Evolutionary conservation across 2,797 vertebrate species (phyloP).

Genomic region (Ceryle rudis): DNA sequence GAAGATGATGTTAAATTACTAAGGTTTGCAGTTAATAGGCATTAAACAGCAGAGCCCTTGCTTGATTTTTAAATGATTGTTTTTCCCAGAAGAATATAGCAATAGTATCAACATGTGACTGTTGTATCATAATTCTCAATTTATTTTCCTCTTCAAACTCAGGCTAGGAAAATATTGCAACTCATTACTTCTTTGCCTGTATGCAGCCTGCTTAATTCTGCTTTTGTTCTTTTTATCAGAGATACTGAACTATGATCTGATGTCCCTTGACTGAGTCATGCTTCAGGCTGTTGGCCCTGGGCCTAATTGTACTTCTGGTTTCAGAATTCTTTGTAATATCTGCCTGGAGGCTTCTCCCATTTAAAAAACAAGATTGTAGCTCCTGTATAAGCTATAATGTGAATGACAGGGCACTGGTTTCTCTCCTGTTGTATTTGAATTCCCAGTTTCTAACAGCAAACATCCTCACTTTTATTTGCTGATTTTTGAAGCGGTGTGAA

Average conservation of each 20-base stretch:
- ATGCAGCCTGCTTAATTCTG: background rate
- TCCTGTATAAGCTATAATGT: background rate
- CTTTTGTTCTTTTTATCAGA: slow-evolving; percentile 26
- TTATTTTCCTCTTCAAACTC: background rate
- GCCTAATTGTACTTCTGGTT: slow-evolving; percentile 12
- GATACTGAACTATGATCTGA: background rate
- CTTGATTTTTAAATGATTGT: background rate
- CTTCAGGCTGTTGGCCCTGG: slow-evolving; percentile 17
- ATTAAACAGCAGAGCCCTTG: background rate
- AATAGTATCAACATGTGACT: background rate
- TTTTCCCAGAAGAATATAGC: background rate
- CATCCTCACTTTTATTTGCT: background rate
- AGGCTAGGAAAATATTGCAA: background rate
- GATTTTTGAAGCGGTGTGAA: slow-evolving; percentile 8
- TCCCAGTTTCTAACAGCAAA: background rate
- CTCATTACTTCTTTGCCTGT: background rate
- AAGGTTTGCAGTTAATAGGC: background rate
- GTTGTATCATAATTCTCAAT: background rate
- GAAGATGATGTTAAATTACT: background rate
- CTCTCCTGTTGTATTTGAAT: background rate
- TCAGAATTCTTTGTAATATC: slow-evolving; percentile 19
- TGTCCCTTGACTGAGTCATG: background rate
- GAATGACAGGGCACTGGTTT: background rate
- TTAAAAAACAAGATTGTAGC: background rate
- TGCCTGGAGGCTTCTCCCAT: background rate